Evolutionary conservation across 2,797 vertebrate genomes (phyloP), one percentile per base, ranked within the genome.

Genomic region (Typhlichthys eigenmanni): DNA sequence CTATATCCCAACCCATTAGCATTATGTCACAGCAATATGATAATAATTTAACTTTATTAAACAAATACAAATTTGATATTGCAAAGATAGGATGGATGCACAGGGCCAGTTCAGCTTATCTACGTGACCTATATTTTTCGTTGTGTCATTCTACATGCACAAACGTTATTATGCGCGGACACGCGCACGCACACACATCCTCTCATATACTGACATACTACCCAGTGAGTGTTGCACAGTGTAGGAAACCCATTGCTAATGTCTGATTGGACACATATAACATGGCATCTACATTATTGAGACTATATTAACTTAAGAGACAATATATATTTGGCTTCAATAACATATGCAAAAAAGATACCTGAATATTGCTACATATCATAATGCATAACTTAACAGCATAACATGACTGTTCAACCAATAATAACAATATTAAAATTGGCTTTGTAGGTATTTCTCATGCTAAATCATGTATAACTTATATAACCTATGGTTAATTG

Each of bases 241-340:
- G 87, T 85, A 54, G 69, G 65, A 68, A 79, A 85, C 74, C 78
- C 71, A 58, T 79, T 76, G 69, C 68, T 81, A 79, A 74, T 72
- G 72, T 13, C 32, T 50, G 38, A 43, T 9, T 8, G 38, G 38
- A 43, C 38, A 43, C 38, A 43, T 8, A 9, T 43, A 43, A 43
- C 38, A 47, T 55, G 4, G 62, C 71, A 52, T 55, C 57, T 24
- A 78, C 55, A 68, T 65, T 64, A 70, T 64, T 64, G 66, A 78
- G 75, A 85, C 76, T 80, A 80, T 72, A 83, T 58, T 58, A 83
- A 78, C 65, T 78, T 71, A 87, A 83, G 66, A 19, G 55, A 75
- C 71, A 59, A 74, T 24, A 66, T 61, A 78, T 90, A 90, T 92
- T 92, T 92, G 89, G 91, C 78, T 86, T 91, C 69, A 78, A 78